Base-by-base conservation (phyloP, 2,113 vertebrate genomes). In the Montifringilla adamsi region DNA sequence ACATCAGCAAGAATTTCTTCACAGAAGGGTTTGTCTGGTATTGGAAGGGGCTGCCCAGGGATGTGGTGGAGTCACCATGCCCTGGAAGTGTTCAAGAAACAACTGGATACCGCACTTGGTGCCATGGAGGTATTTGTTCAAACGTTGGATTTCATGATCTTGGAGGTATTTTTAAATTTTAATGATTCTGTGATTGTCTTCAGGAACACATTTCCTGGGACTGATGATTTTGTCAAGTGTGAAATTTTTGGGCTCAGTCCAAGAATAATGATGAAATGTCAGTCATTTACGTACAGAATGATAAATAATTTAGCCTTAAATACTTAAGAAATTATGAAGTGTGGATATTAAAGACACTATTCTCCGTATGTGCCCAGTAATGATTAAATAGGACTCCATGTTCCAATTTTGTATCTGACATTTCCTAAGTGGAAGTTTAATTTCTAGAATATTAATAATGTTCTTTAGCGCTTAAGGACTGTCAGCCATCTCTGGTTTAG, bases 361-460 rank as follows among this genome's bases (percentile, higher is more conserved):
- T 49, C n/a, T 68, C 44, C 41, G 13, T 89, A 87, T 60, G 47
- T 63, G 60, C 77, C 58, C 52, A 60, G n/a, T 69, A 81, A 74
- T 46, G 66, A 81, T 78, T 89, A 92, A 91, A 70, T 56, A 64
- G 81, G 64, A n/a, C 46, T 89, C 41, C 22, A 10, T 28, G 31
- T 90, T 85, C 52, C 52, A 59, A 5, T 90, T 92, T 78, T 63
- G 30, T 78, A 55, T 58, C 39, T 90, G 83, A 77, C 55, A 67
- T 81, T 90, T 90, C 24, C 80, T 87, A 78, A 93, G 33, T 52
- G 56, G 39, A n/a, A 44, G 9, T 89, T 86, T 55, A 70, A 95
- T 93, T 87, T 78, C 64, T 86, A 20, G 33, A 70, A 16, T 66
- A 75, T 81, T 83, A 50, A 47, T 74, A 62, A 68, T 47, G 24